Evolutionary conservation across 2,113 vertebrate species (phyloP), one percentile per base, ranked within the genome.

Genomic region (Cyanoramphus novaezelandiae): DNA sequence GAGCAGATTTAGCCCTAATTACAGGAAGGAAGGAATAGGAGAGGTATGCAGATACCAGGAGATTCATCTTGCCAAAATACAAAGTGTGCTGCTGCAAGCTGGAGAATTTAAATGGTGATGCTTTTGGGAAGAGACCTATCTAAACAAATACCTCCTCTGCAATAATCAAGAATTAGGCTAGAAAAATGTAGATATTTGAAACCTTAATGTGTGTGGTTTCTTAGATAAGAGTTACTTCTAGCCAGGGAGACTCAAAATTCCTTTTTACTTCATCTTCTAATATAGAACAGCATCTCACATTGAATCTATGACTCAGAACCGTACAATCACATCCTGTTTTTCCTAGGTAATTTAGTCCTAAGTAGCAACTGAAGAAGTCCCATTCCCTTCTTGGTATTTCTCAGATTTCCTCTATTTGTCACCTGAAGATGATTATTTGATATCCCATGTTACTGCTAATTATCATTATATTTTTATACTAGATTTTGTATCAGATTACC

Each of bases 1-100:
- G 71, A 97, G 96, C 94, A 97, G 95, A 97, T 97, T 95, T 96
- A 94, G 75, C 83, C 91, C 87, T 98, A 98, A 98, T 98, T 97
- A 97, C 97, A 95, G 97, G 90, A 88, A 94, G 82, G 90, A 93
- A 92, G 76, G 85, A 90, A 96, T 50, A 92, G 86, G 90, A 90
- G 84, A 72, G 44, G 96, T 75, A 91, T 96, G 96, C 93, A 95
- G 93, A 90, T 96, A 96, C 91, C 90, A 94, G 94, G 86, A 97
- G 94, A 97, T 87, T 88, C 94, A 94, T 97, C 86, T 92, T 91
- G 92, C 95, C 94, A 95, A 95, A 92, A 95, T 65, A 90, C 91
- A 90, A 94, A 96, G 91, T 93, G 67, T 69, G 49, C 83, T 92
- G 94, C 83, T 94, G 92, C 71, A 88, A 92, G 39, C 25, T 71